Evolutionary conservation across 1,140 invertebrate species (phyloP), one percentile per base, ranked within the genome.

Genomic region (Lasaia peninsularis): DNA sequence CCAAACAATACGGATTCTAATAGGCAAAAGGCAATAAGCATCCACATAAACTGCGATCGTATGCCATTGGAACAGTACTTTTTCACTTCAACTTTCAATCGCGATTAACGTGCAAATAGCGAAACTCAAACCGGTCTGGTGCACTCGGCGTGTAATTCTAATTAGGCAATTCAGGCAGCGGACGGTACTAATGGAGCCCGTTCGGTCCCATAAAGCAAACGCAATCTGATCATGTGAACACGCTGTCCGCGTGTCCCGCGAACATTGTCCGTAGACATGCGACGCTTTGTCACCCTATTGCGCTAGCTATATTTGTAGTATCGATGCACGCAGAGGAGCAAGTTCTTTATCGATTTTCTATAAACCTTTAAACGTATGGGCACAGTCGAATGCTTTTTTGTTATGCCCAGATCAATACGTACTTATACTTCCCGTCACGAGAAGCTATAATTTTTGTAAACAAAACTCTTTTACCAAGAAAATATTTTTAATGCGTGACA

Each of bases 181-280:
- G 64, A 51, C 63, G 59, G 63, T 63, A 71, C 76, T 87, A 87
- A 87, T 85, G 80, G 78, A 56, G 52, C 69, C 54, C 60, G 63
- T 60, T 71, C 69, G 74, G 65, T 71, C 73, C 79, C 69, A 79
- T 82, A 84, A 86, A 86, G 63, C 71, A 77, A 58, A 51, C 72
- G 63, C 75, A 79, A 87, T 87, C 81, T 80, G 81, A 87, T 85
- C 74, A 79, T 83, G 81, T 86, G 83, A 84, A 84, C 83, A 80
- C 75, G 74, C 65, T 80, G 82, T 78, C 75, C 67, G 67, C 64
- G 69, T 76, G 78, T 77, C 73, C 67, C 65, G 67, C 48, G 60
- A 67, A 79, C 82, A 86, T 79, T 84, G 78, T 69, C 73, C 59
- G 62, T 31, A 60, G 77, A 83, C 84, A 87, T 85, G 83, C 83